Base-by-base conservation (phyloP, 1,140 invertebrate genomes). In the Eupristina koningsbergeri region DNA sequence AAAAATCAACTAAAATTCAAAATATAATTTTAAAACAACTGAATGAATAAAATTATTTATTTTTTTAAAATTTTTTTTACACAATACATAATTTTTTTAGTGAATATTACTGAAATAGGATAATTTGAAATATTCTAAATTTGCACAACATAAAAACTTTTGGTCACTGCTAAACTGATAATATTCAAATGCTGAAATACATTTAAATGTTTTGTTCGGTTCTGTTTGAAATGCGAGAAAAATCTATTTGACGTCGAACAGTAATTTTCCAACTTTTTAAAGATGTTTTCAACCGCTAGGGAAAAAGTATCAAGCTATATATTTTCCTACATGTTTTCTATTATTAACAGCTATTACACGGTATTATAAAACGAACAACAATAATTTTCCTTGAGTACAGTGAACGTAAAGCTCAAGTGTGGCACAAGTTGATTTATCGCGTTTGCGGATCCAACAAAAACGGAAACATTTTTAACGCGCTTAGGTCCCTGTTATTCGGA, bases 321-420 rank as follows among this genome's bases (percentile, higher is more conserved):
- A n/a, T 47, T 80, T 71, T 58, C 64, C 11, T 80, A 34, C 67
- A 50, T 73, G 47, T 26, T 67, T 81, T 81, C 36, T 50, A 13
- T 31, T 45, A 81, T 81, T 74, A 81, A 45, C 71, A 34, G 53
- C 36, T 81, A 34, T 61, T 26, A 36, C 36, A 58, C n/a, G 17
- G 31, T 29, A 81, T 61, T 74, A 69, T 74, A 81, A 17, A 81
- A 53, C n/a, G 47, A 22, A 26, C 45, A 29, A 74, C 17, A 58
- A 81, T 73, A 41, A 74, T 81, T 74, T 74, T 74, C 69, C 80
- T 73, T n/a, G 67, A 58, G 26, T 61, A 71, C 73, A 74, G 36
- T 22, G 69, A 81, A 61, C 50, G 69, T 74, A 74, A 81, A 81
- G 69, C n/a, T 81, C 79, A 31, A 47, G 69, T 17, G 80, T 36